phyloP scores from a whole-genome alignment of 1,140 invertebrate species.

The Helicoverpa zea region DNA sequence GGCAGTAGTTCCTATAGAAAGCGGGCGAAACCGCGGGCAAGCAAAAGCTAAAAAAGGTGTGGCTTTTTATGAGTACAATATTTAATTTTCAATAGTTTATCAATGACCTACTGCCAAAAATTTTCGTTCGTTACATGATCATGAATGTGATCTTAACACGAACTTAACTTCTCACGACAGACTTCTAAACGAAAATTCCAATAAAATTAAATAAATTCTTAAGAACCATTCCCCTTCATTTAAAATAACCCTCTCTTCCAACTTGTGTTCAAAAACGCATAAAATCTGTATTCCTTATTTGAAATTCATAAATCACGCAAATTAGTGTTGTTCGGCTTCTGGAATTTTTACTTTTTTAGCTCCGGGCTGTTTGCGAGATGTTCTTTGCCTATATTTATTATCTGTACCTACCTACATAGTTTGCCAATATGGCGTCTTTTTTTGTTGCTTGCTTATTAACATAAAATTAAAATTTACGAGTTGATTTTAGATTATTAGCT shows the following conservation, averaged over 20 bases:
- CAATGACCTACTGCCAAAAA: too few species aligned
- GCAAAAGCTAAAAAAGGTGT: too few species aligned
- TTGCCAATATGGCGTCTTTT: slow-evolving; percentile 37
- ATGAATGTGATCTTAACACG: not conserved
- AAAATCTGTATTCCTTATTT: slow-evolving; percentile 54
- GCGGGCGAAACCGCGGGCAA: too few species aligned
- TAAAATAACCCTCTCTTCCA: slow-evolving; percentile 43
- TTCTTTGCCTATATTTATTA: slow-evolving; percentile 46
- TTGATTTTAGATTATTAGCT: not conserved
- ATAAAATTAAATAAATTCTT: slow-evolving; percentile 20
- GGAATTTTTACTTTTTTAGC: slow-evolving; percentile 49
- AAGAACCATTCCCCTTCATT: slow-evolving; percentile 34
- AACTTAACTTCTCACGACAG: slow-evolving; percentile 1
- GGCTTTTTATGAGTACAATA: too few species aligned
- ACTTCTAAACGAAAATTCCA: slow-evolving; percentile 13
- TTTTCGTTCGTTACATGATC: not conserved
- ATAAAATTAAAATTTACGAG: slow-evolving; percentile 30
- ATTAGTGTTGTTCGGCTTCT: slow-evolving; percentile 54
- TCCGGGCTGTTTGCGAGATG: slow-evolving; percentile 50
- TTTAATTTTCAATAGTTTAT: too few species aligned
- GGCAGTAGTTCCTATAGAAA: too few species aligned
- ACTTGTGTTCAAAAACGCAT: slow-evolving; percentile 46
- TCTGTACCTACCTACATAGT: slow-evolving; percentile 30
- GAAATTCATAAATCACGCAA: slow-evolving; percentile 61
- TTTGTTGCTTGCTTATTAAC: slow-evolving; percentile 21